A percentile compares a stretch with the other conserved stretches of the same genome.
These are phyloP conservation scores for Enteromius afrohamiltoni DNA, from an alignment of 2,797 vertebrate species.

Conservation along the genomic window DNA sequence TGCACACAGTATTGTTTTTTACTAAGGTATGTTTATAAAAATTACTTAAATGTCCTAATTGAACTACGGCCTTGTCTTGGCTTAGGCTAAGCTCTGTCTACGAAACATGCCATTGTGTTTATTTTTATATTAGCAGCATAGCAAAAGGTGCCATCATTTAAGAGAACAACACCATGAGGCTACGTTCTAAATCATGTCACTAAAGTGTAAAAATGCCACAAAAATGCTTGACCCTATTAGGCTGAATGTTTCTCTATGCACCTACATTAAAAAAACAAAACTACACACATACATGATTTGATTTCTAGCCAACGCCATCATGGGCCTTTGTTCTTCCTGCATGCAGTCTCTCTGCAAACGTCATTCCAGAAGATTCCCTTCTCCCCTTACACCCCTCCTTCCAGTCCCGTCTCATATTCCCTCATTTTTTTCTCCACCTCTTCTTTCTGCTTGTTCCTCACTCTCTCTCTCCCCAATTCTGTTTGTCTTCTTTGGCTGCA, in stretches of 20 bases:
- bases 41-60: too few relatives aligned
- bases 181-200: not conserved
- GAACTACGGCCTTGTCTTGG: too few relatives aligned
- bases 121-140: not conserved
- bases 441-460: constrained; percentile 38
- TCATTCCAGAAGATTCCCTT: constrained; percentile 1
- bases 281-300: constrained; percentile 9
- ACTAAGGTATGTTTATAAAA: too few relatives aligned
- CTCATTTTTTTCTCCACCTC: constrained; percentile 9
- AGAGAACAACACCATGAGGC: not conserved
- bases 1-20: too few relatives aligned
- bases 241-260: not conserved
- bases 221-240: not conserved
- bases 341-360: constrained; percentile 12
- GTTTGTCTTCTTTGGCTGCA: constrained; percentile 56
- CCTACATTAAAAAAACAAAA: not conserved
- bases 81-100: too few relatives aligned
- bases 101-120: not conserved
- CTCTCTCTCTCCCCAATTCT: constrained; percentile 62
- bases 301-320: not conserved
- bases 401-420: constrained; percentile 19
- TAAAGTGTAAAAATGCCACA: not conserved
- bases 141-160: not conserved
- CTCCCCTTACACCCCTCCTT: constrained; percentile 25
- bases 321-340: constrained; percentile 56